phyloP scores from a whole-genome alignment of 92 coral and sea anemone genomes.

The Epizoanthus illoricatus region DNA sequence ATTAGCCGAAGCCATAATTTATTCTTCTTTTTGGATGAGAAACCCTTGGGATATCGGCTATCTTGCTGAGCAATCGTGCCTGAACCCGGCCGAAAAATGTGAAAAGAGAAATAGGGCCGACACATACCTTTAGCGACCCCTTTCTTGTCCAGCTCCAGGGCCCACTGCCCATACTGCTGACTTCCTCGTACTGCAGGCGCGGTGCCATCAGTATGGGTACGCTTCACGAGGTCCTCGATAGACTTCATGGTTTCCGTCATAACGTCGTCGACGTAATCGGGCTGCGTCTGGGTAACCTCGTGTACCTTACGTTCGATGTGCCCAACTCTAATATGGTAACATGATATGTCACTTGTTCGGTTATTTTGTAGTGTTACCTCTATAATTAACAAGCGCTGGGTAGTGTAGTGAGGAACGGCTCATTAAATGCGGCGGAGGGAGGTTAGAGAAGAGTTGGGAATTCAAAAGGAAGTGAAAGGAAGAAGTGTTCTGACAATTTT shows the following conservation, averaged over 20 bases:
- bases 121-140: conserved; percentile 44
- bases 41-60: no score
- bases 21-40: no score
- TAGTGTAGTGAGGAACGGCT: not conserved
- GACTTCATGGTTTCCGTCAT: conserved; percentile 56
- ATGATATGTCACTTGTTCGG: not conserved
- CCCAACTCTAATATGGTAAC: conserved; percentile 30
- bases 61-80: no score
- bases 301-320: conserved; percentile 40
- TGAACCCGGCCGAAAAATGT: no score
- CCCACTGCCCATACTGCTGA: conserved; percentile 92
- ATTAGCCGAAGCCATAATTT: no score
- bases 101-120: no score
- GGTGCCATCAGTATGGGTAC: not conserved
- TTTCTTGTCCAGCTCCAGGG: conserved; percentile 56
- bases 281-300: conserved; percentile 23
- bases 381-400: not conserved
- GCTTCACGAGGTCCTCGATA: conserved; percentile 57
- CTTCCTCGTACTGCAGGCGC: conserved; percentile 56
- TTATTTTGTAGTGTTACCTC: not conserved
- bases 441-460: no score
- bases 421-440: no score
- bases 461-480: no score
- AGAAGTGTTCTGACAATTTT: no score
- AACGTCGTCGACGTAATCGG: conserved; percentile 41